Percentiles rank a stretch among this genome's conserved stretches.
phyloP scores from a whole-genome alignment of 2,797 vertebrate genomes.

The Acrossocheilus wenchowensis region DNA sequence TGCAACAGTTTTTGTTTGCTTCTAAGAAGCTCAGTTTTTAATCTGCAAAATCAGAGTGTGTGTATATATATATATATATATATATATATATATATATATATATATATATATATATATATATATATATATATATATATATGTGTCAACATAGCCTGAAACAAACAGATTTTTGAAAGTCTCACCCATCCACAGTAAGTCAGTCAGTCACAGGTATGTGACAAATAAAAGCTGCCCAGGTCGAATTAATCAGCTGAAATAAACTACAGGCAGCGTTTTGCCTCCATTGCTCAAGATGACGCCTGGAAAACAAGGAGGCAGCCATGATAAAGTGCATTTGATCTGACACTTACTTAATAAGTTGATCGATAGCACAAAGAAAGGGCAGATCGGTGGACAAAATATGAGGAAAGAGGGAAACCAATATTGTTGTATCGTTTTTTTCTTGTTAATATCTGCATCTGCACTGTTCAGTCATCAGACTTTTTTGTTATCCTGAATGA shows the following conservation, averaged over 20 bases:
- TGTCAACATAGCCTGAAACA: background rate
- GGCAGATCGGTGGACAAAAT: background rate
- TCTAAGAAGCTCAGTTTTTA: background rate
- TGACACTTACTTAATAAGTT: constrained; percentile 46
- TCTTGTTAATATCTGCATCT: background rate
- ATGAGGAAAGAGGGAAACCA: background rate
- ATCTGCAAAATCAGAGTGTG: background rate
- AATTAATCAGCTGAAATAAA: constrained; percentile 46
- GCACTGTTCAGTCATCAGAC: background rate
- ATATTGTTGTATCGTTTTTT: background rate
- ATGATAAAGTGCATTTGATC: constrained; percentile 44
- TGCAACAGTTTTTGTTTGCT: background rate
- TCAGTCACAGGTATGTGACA: constrained; percentile 24
- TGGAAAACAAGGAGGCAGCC: constrained; percentile 30
- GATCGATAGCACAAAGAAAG: constrained; percentile 22
- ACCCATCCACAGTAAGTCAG: background rate
- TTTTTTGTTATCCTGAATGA: constrained; percentile 1
- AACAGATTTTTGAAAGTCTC: background rate
- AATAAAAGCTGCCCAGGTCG: background rate
- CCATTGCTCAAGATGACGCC: constrained; percentile 37
- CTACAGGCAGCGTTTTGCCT: constrained; percentile 21
- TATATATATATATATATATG: background rate
- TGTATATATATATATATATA: too few species aligned
- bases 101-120: too few species aligned
- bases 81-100: too few species aligned